These are phyloP conservation scores for Spizaetus ornatus DNA, from an alignment of 2,113 vertebrate species.

Conservation along the genomic window DNA sequence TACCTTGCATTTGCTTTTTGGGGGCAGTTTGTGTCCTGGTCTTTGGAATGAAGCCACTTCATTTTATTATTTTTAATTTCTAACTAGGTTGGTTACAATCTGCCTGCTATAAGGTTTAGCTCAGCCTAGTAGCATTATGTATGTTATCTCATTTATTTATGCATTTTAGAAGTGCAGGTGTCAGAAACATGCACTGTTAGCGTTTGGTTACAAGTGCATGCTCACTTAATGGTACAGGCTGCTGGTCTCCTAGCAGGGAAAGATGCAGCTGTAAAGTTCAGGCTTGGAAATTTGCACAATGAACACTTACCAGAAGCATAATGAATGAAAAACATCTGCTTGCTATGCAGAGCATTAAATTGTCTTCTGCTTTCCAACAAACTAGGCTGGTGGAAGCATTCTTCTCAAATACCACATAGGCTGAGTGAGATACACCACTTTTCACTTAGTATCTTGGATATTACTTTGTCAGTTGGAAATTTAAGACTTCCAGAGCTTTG, in stretches of 20 bases:
- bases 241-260: not conserved
- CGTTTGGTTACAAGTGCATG: not conserved
- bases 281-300: not conserved
- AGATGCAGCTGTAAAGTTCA: not conserved
- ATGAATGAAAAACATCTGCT: not conserved
- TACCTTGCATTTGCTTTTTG: not conserved
- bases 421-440: not conserved
- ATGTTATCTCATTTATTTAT: not conserved
- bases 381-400: not conserved
- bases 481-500: not conserved
- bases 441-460: not conserved
- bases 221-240: not conserved
- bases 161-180: not conserved
- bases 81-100: not conserved
- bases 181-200: not conserved
- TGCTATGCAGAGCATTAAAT: not conserved
- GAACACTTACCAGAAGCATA: not conserved
- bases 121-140: not conserved
- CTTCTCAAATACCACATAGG: not conserved
- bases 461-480: not conserved
- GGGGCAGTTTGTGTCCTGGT: not conserved
- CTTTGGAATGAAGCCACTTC: not conserved
- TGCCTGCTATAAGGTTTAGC: not conserved
- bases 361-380: not conserved
- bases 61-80: not conserved